These are phyloP conservation scores for Sebastes miniatus DNA, from an alignment of 2,797 vertebrate species.

Conservation along the genomic window DNA sequence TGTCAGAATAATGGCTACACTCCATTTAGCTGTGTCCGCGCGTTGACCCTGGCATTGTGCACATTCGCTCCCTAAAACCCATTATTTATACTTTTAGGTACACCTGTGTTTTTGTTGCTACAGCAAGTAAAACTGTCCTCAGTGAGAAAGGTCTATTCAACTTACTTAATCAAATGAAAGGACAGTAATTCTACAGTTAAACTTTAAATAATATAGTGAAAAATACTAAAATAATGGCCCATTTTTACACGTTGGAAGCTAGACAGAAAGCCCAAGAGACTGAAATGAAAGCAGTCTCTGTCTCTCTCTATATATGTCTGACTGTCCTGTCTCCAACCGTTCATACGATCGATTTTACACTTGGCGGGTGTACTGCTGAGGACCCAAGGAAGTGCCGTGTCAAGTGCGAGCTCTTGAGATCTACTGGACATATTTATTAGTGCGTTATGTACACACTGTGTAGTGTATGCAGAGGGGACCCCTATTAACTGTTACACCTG, in stretches of 20 bases:
- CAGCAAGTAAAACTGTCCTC: not conserved
- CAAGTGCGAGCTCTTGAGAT: not conserved
- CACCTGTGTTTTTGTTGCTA: not conserved
- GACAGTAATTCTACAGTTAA: not conserved
- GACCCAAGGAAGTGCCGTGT: not conserved
- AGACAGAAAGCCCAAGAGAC: not conserved
- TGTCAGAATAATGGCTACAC: not conserved
- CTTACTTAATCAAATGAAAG: not conserved
- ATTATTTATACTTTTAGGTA: not conserved
- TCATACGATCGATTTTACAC: not conserved
- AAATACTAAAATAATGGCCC: not conserved
- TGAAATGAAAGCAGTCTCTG: not conserved
- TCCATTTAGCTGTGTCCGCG: not conserved
- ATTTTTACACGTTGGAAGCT: not conserved
- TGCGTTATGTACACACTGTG: not conserved
- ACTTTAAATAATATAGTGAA: not conserved
- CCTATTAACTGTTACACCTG: not conserved
- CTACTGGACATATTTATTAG: not conserved
- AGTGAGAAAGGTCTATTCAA: not conserved
- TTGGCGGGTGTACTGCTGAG: not conserved
- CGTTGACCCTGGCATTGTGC: not conserved
- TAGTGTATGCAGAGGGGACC: not conserved
- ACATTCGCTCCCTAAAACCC: not conserved
- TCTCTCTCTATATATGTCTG: not conserved
- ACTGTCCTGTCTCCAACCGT: not conserved